A percentile compares a stretch with the other conserved stretches of the same genome.
phyloP scores from a whole-genome alignment of 2,113 vertebrate genomes.

The Lepidothrix coronata region DNA sequence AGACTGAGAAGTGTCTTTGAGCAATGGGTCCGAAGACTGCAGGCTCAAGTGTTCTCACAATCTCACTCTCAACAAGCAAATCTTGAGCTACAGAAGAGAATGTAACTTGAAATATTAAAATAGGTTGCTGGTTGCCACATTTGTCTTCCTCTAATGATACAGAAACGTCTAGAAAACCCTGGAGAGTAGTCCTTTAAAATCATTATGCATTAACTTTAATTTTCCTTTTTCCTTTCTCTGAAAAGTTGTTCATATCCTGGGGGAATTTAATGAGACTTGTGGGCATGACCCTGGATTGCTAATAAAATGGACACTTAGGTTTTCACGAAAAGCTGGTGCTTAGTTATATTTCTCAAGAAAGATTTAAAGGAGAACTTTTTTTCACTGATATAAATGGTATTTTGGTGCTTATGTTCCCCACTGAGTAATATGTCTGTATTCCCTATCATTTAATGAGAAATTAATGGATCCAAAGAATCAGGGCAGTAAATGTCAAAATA shows the following conservation, averaged over 20 bases:
- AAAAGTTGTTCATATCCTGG: background rate
- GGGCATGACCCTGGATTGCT: background rate
- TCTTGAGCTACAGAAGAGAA: background rate
- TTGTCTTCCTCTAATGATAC: background rate
- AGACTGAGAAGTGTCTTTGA: background rate
- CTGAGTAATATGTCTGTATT: background rate
- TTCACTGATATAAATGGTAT: background rate
- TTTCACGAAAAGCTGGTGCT: background rate
- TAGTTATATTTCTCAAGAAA: background rate
- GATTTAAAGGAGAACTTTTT: background rate
- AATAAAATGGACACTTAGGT: background rate
- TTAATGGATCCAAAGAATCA: background rate
- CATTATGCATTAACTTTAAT: background rate
- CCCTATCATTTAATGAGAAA: background rate
- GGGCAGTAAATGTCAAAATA: conserved; percentile 7
- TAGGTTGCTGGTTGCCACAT: background rate
- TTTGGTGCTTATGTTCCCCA: background rate
- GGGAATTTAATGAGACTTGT: background rate
- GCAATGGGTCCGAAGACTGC: background rate
- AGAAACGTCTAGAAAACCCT: background rate
- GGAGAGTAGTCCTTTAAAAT: background rate
- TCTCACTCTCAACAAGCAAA: background rate
- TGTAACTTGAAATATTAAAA: background rate
- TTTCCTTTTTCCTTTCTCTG: background rate
- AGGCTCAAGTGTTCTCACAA: background rate